Evolutionary conservation across 2,113 vertebrate species (phyloP), one percentile per base, ranked within the genome.

Genomic region (Thalassarche chlororhynchos): DNA sequence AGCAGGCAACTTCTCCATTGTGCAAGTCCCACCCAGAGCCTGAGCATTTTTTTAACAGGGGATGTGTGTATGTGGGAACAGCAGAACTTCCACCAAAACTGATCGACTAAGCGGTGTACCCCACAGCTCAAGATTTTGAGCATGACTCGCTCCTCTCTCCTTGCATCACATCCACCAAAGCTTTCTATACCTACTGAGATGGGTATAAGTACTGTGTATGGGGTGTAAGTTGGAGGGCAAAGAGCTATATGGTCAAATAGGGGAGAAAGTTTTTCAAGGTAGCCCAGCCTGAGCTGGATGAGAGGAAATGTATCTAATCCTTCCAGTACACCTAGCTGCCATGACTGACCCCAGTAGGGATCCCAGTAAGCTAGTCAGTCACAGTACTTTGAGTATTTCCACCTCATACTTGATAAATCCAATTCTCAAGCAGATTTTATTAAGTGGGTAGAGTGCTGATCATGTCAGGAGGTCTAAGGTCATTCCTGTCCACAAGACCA

Each of bases 131-230:
- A 31, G 49, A 29, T 25, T 36, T 13, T 61, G 54, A 68, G 40
- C 1, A 1, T 1, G 31, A n/a, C 36, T 80, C 1, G 0, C 44
- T 64, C 32, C 31, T 61, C 81, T 24, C 19, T 31, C 54, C 20
- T 14, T 49, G 42, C 12, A 26, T 46, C 21, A 1, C 0, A 14
- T 3, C 42, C 34, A 17, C 38, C 23, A 38, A 9, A 82, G n/a
- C 51, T 81, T 70, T 5, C 42, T 0, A 0, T 5, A 13, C 8
- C 40, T 42, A 1, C 79, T 0, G 36, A 42, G 62, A 9, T 7
- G 24, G 77, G 60, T 42, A 31, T 20, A 5, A 38, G 46, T 21
- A 11, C 47, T 51, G 25, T 1, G 17, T 14, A 9, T 0, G 3
- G 31, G 16, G 14, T 17, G 9, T 11, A 4, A 44, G 21, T 1